phyloP scores from a whole-genome alignment of 2,113 vertebrate genomes.

The Myrmecophaga tridactyla region DNA sequence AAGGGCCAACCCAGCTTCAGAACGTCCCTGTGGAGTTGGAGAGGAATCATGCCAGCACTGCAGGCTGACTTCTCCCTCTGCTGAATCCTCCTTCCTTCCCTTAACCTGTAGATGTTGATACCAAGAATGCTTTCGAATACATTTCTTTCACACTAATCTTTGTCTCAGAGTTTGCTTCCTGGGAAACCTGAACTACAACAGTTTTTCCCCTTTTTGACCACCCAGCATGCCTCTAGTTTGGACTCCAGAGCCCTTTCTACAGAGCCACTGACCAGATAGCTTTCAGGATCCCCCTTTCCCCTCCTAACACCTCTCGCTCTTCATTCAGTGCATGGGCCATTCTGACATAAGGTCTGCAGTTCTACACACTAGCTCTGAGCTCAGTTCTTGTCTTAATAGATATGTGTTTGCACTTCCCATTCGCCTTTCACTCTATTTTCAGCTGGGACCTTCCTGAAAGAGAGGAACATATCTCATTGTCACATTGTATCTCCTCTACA shows the following conservation, averaged over 20 bases:
- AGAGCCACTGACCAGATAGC: background rate
- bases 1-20: no score
- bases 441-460: background rate
- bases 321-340: accelerated
- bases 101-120: accelerated
- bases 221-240: background rate
- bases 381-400: background rate
- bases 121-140: background rate
- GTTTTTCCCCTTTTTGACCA: background rate
- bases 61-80: no score
- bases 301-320: background rate
- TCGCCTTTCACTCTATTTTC: background rate
- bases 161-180: background rate
- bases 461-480: background rate
- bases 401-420: accelerated
- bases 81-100: background rate
- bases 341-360: background rate
- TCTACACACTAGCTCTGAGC: background rate
- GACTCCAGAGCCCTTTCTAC: background rate
- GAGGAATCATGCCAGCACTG: background rate
- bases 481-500: background rate
- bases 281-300: background rate
- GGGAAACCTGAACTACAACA: background rate
- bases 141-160: background rate
- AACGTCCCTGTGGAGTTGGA: background rate